phyloP scores from a whole-genome alignment of 2,113 vertebrate species.

The Phainopepla nitens region DNA sequence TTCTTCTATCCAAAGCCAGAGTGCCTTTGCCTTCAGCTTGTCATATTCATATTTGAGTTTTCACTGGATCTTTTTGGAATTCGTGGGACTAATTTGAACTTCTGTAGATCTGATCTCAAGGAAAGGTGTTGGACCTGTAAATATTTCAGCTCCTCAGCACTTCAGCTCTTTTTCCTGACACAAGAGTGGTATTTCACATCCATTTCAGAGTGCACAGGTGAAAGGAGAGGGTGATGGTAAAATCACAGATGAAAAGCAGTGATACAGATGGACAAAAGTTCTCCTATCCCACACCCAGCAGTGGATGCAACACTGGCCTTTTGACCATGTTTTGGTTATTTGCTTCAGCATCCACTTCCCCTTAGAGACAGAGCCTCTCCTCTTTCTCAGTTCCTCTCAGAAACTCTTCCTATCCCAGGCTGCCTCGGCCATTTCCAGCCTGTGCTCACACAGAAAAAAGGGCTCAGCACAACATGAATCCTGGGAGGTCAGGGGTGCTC shows the following conservation, averaged over 20 bases:
- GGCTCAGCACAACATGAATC: background rate
- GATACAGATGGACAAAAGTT: background rate
- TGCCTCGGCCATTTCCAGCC: background rate
- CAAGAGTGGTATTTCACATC: background rate
- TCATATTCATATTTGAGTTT: background rate
- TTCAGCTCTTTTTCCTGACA: background rate
- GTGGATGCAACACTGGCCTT: background rate
- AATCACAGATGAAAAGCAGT: background rate
- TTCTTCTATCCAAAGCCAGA: background rate
- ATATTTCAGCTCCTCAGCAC: background rate
- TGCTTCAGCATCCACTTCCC: background rate
- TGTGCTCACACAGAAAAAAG: background rate
- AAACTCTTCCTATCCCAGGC: background rate
- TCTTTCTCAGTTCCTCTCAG: background rate
- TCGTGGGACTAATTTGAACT: background rate
- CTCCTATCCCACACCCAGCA: background rate
- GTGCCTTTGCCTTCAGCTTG: background rate
- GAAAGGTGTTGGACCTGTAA: background rate
- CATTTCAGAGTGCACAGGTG: background rate
- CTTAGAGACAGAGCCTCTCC: background rate
- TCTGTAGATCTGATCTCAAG: background rate
- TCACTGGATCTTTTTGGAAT: background rate
- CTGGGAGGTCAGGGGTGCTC: background rate
- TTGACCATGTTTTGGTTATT: background rate
- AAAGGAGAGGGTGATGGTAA: background rate